phyloP scores from a whole-genome alignment of 2,797 vertebrate species.

The Alfaro cultratus region DNA sequence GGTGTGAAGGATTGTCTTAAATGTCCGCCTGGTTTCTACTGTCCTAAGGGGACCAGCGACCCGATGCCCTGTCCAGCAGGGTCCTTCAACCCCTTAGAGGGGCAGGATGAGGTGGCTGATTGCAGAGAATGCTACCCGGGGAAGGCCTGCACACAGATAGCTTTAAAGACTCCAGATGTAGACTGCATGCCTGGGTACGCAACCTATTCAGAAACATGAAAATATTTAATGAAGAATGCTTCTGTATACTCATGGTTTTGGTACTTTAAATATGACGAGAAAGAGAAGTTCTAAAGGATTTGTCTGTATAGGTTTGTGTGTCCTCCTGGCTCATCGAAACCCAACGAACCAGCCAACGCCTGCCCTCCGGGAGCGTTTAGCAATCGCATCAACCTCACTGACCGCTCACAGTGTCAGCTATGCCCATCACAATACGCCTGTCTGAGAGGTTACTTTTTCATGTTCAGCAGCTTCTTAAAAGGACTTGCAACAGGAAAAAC shows the following conservation, averaged over 20 bases:
- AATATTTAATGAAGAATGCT: neutral
- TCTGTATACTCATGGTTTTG: neutral
- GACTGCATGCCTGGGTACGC: conserved; percentile 85
- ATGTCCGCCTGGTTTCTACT: conserved; percentile 88
- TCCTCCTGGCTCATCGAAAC: conserved; percentile 84
- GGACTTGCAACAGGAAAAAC: neutral
- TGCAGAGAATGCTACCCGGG: conserved; percentile 86
- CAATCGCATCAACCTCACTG: conserved; percentile 80
- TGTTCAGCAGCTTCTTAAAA: conserved; percentile 9
- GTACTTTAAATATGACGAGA: neutral
- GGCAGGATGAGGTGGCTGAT: conserved; percentile 84
- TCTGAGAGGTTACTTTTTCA: conserved; percentile 77
- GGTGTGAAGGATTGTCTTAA: conserved; percentile 84
- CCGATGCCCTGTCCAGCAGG: conserved; percentile 85
- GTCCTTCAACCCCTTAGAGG: conserved; percentile 83
- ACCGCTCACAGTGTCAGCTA: conserved; percentile 87
- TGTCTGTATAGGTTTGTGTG: conserved; percentile 79
- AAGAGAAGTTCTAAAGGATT: neutral
- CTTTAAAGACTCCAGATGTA: conserved; percentile 83
- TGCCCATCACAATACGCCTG: conserved; percentile 86
- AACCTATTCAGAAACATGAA: neutral
- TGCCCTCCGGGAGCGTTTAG: conserved; percentile 87
- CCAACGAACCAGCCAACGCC: conserved; percentile 77
- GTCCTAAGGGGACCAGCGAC: conserved; percentile 80
- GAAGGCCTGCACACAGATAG: conserved; percentile 87